phyloP scores from a whole-genome alignment of 2,113 vertebrate species.

The Oncorhynchus mykiss region DNA sequence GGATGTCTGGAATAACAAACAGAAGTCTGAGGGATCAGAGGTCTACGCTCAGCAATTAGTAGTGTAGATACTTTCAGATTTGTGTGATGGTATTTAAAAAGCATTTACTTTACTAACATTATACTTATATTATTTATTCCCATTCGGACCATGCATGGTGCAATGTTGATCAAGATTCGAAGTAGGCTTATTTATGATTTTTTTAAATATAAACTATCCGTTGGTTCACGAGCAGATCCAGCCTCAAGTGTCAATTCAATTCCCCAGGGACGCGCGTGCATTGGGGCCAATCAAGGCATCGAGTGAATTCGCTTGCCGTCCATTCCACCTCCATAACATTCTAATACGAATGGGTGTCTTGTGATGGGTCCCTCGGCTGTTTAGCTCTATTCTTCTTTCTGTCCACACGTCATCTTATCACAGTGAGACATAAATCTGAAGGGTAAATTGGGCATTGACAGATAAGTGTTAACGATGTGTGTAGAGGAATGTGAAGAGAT shows the following conservation, averaged over 20 bases:
- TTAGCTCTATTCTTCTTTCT: neutral
- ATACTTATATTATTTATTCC: too few relatives aligned
- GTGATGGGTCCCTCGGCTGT: neutral
- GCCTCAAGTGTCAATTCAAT: neutral
- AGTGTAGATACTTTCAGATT: neutral
- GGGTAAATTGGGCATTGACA: slow-evolving; percentile 20
- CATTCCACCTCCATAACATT: neutral
- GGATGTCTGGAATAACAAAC: slow-evolving; percentile 78
- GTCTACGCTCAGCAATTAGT: slow-evolving; percentile 51
- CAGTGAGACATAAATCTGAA: slow-evolving; percentile 17
- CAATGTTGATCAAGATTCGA: neutral
- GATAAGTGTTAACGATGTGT: slow-evolving; percentile 22
- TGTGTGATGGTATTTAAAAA: neutral
- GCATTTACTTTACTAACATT: neutral
- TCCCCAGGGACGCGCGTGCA: neutral
- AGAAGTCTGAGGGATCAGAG: slow-evolving; percentile 71
- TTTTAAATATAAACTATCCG: neutral
- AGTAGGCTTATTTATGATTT: neutral
- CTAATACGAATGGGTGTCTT: too few relatives aligned
- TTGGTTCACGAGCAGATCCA: neutral
- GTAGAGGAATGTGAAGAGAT: slow-evolving; percentile 16
- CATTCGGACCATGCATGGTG: too few relatives aligned
- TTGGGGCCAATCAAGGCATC: neutral
- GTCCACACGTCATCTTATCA: neutral
- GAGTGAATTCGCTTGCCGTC: neutral